Conservation (phyloP, 2,888 invertebrate genomes). For the Drosophila silvestris region DNA sequence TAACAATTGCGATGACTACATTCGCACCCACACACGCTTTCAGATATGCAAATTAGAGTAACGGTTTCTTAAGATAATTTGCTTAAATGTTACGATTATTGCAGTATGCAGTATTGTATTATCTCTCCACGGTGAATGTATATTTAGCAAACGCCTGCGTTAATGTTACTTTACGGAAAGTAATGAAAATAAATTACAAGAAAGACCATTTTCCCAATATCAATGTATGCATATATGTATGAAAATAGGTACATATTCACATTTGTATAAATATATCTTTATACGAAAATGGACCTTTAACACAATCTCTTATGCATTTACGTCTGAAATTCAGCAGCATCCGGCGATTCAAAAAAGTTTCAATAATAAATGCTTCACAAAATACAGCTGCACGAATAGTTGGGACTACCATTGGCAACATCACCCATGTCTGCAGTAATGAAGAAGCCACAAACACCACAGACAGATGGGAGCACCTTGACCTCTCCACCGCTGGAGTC, state of each 20-base stretch:
- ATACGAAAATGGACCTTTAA: background rate
- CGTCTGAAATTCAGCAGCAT: constrained; percentile 16
- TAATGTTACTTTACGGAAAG: background rate
- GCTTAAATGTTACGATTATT: constrained; percentile 9
- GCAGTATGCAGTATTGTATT: background rate
- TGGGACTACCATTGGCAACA: constrained; percentile 16
- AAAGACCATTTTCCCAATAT: background rate
- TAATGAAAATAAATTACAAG: background rate
- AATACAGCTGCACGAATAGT: constrained; percentile 21
- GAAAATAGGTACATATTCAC: background rate
- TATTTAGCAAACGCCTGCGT: background rate
- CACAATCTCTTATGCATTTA: background rate
- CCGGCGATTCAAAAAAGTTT: constrained; percentile 29
- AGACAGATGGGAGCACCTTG: constrained; percentile 62
- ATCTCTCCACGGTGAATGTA: background rate
- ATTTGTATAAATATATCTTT: background rate
- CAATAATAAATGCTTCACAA: constrained; percentile 36
- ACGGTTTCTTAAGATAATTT: constrained; percentile 6
- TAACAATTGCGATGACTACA: background rate
- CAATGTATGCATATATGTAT: background rate
- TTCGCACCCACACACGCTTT: constrained; percentile 16
- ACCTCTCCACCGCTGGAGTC: constrained; percentile 51
- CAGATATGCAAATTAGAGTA: constrained; percentile 16
- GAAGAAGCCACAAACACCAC: constrained; percentile 35
- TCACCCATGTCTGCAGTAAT: constrained; percentile 16